Evolutionary conservation across 2,113 vertebrate species (phyloP).

Genomic region (Petrocephalus microphthalmus): DNA sequence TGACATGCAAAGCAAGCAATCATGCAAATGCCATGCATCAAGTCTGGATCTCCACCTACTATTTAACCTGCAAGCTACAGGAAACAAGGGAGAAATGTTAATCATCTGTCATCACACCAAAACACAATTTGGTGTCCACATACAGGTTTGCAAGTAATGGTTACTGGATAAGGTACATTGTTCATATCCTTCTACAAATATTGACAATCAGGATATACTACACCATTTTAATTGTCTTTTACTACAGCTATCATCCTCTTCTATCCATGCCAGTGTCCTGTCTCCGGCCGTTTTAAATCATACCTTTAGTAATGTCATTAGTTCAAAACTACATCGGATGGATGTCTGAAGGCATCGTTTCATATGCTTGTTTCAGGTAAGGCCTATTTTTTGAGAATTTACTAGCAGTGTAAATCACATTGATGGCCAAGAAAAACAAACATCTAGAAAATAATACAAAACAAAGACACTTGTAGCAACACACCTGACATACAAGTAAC

Average conservation of each 20-base stretch:
- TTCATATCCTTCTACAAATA: not conserved
- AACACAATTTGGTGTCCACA: not conserved
- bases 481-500: not conserved
- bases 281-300: not conserved
- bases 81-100: not conserved
- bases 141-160: not conserved
- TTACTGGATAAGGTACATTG: not conserved
- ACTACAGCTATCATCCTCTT: not conserved
- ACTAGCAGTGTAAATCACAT: not conserved
- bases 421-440: not conserved
- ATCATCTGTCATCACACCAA: not conserved
- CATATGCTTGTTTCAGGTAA: not conserved
- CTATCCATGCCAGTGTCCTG: not conserved
- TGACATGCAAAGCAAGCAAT: slow-evolving; percentile 42
- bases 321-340: not conserved
- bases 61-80: slow-evolving; percentile 59
- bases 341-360: not conserved
- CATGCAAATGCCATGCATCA: slow-evolving; percentile 63
- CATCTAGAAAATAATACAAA: not conserved
- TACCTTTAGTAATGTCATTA: not conserved
- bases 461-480: not conserved
- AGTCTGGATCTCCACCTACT: slow-evolving; percentile 46
- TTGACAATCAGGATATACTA: not conserved
- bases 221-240: not conserved
- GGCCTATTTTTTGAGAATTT: not conserved